Evolutionary conservation across 2,113 vertebrate genomes (phyloP).

Genomic region (Scatophagus argus): DNA sequence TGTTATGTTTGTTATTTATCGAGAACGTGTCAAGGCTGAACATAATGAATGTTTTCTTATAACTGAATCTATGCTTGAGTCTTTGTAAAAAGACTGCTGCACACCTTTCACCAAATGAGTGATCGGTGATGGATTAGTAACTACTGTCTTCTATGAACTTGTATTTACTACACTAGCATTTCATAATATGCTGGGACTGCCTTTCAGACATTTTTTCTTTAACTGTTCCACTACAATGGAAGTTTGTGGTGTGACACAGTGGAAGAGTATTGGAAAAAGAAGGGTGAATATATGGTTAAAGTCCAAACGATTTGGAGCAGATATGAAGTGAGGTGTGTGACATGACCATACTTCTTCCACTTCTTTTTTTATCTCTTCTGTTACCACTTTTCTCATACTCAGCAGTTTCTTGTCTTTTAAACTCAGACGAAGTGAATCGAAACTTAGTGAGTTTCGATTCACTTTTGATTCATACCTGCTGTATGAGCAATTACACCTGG

Average conservation of each 20-base stretch:
- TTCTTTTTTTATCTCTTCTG: slow-evolving; percentile 15
- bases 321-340: slow-evolving; percentile 18
- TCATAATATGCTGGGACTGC: neutral
- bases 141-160: neutral
- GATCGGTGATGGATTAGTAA: too few species aligned
- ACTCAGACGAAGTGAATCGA: slow-evolving; percentile 17
- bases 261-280: neutral
- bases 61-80: too few species aligned
- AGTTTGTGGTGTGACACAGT: neutral
- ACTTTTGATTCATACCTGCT: slow-evolving; percentile 2
- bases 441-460: too few species aligned
- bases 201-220: neutral
- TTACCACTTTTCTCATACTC: slow-evolving; percentile 22
- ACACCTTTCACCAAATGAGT: too few species aligned
- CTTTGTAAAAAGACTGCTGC: too few species aligned
- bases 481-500: neutral
- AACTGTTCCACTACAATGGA: neutral
- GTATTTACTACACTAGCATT: neutral
- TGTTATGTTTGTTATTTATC: too few species aligned
- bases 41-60: too few species aligned
- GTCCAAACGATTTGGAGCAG: slow-evolving; percentile 8
- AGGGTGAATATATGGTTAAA: neutral
- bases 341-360: slow-evolving; percentile 31
- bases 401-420: slow-evolving; percentile 34
- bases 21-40: too few species aligned